phyloP scores from a whole-genome alignment of 1,140 invertebrate species.

The Papilio xuthus region DNA sequence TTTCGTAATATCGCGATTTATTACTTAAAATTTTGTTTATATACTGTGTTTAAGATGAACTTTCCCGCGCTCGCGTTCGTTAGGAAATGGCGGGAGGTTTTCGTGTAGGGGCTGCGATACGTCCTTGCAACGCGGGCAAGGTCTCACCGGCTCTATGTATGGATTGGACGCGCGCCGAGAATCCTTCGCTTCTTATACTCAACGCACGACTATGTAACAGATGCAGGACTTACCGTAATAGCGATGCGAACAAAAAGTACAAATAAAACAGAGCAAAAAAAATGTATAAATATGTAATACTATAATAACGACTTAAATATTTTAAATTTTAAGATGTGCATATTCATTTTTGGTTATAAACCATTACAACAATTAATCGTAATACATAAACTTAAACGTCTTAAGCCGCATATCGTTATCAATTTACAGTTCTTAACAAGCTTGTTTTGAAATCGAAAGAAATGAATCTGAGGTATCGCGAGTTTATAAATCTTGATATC shows the following conservation, averaged over 20 bases:
- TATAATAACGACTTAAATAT: background rate
- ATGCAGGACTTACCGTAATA: constrained; percentile 43
- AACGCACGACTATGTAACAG: constrained; percentile 60
- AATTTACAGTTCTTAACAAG: constrained; percentile 27
- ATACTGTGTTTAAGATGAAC: constrained; percentile 47
- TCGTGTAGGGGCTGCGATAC: constrained; percentile 63
- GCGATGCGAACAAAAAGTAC: constrained; percentile 30
- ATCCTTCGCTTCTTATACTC: constrained; percentile 76
- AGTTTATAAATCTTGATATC: constrained; percentile 29
- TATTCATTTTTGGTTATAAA: constrained; percentile 14
- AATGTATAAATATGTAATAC: constrained; percentile 11
- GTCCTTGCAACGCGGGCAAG: constrained; percentile 76
- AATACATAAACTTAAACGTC: constrained; percentile 9
- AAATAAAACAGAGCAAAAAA: constrained; percentile 1
- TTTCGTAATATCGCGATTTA: constrained; percentile 30
- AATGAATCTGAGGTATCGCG: constrained; percentile 30
- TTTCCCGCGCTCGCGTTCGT: constrained; percentile 62
- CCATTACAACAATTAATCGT: constrained; percentile 12
- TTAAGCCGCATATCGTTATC: constrained; percentile 24
- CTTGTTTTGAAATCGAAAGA: constrained; percentile 32
- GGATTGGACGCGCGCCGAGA: constrained; percentile 65
- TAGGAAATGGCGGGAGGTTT: constrained; percentile 70
- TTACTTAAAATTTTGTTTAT: constrained; percentile 36
- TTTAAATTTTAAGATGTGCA: background rate
- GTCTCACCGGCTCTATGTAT: constrained; percentile 70